Base-by-base conservation (phyloP, 2,888 invertebrate species). In the Heliconius hortense region DNA sequence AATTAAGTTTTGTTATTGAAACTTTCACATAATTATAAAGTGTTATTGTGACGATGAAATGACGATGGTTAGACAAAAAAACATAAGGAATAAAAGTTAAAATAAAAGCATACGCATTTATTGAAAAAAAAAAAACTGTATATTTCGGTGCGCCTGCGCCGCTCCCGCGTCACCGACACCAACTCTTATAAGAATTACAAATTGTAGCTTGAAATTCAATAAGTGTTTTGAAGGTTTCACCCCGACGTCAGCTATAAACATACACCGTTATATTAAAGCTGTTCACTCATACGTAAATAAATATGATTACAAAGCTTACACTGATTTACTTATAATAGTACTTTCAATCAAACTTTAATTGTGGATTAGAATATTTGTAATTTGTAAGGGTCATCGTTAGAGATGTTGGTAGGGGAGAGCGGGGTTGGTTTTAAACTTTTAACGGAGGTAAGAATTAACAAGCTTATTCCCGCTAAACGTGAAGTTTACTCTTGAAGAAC, bases 201-300 rank as follows among this genome's bases (percentile, higher is more conserved):
- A 86, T 86, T 77, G 75, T 72, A 74, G 79, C 83, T 84, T 85
- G 82, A 85, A 85, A 85, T 84, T 86, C 85, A 85, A 85, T 83
- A 82, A 81, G 80, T 84, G 82, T 85, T 84, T 84, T 81, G 83
- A 82, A 83, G 82, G 82, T 81, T 81, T 80, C 82, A 78, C 78
- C 80, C 82, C 80, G 74, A 67, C 77, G 63, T 69, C 75, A 60
- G 62, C 64, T 69, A 69, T 76, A 72, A 74, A 68, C 76, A 68
- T 69, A 78, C 79, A 80, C 81, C 81, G 82, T 82, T 82, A 82
- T 80, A 73, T 78, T 72, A 75, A 79, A 79, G 28, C 11, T 68
- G 48, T 68, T 26, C 60, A 59, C 18, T 28, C 24, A 28, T 26
- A 62, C n/a, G 28, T 31, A 43, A n/a, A 18, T 24, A 68, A n/a